A percentile compares a stretch with the other conserved stretches of the same genome.
Evolutionary conservation across 1,140 invertebrate species (phyloP).

Genomic region (Drosophila repleta): DNA sequence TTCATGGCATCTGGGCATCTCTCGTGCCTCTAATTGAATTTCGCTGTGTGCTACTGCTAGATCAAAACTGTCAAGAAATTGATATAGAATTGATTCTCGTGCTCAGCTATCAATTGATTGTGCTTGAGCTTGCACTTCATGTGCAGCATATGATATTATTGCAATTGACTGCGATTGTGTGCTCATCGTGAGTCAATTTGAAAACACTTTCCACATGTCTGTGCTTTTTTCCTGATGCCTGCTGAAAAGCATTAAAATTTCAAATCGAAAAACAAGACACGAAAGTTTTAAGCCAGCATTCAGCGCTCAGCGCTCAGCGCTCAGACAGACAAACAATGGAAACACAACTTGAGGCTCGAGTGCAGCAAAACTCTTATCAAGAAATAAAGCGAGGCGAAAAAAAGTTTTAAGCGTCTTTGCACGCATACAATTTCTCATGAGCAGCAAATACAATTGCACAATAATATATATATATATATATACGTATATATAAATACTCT

Average conservation of each 20-base stretch:
- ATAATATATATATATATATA: slow-evolving; percentile 51
- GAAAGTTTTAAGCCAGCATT: slow-evolving; percentile 65
- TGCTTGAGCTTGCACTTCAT: slow-evolving; percentile 9
- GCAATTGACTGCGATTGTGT: slow-evolving; percentile 16
- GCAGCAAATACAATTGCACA: slow-evolving; percentile 80
- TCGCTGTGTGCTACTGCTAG: too few species aligned
- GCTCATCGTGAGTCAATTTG: slow-evolving; percentile 7
- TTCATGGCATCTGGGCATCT: too few species aligned
- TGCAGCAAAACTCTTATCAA: slow-evolving; percentile 71
- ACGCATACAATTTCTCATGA: slow-evolving; percentile 80
- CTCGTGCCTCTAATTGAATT: too few species aligned
- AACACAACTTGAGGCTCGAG: slow-evolving; percentile 55
- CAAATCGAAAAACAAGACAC: slow-evolving; percentile 46
- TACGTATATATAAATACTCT: slow-evolving; percentile 23
- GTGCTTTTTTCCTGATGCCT: neutral
- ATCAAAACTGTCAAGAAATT: too few species aligned
- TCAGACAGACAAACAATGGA: slow-evolving; percentile 56
- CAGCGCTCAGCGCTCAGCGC: slow-evolving; percentile 31
- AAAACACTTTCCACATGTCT: slow-evolving; percentile 5
- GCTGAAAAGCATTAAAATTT: slow-evolving; percentile 51
- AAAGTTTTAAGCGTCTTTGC: slow-evolving; percentile 77
- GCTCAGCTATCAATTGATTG: too few species aligned
- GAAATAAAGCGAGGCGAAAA: slow-evolving; percentile 53
- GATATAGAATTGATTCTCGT: too few species aligned
- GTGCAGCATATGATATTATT: slow-evolving; percentile 19